Conservation (phyloP, 2,113 vertebrate genomes). For the Melanotaenia duboulayi region DNA sequence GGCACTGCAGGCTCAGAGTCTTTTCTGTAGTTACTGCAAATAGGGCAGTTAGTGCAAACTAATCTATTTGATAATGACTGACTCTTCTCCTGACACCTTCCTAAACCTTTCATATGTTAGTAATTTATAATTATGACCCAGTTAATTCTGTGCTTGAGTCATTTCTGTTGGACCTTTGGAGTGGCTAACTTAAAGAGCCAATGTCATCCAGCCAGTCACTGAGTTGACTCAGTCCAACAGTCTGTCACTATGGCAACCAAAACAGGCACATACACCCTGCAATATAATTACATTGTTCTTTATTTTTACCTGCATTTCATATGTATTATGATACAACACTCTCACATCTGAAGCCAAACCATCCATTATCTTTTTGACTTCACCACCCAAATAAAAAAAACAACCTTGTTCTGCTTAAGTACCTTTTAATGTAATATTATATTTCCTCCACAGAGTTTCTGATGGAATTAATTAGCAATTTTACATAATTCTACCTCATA, state of each 20-base stretch:
- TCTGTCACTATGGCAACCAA: constrained; percentile 78
- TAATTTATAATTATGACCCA: constrained; percentile 44
- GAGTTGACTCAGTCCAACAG: constrained; percentile 67
- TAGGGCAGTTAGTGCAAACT: constrained; percentile 19
- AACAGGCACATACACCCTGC: constrained; percentile 49
- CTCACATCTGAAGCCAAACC: neutral
- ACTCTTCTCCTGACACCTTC: neutral
- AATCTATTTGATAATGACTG: constrained; percentile 22
- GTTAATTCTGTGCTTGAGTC: constrained; percentile 47
- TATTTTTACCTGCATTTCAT: constrained; percentile 3
- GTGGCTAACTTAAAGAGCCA: constrained; percentile 68
- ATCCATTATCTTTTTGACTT: neutral
- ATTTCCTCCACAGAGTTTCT: neutral
- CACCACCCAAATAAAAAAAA: neutral
- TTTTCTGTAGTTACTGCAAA: constrained; percentile 7
- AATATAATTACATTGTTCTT: constrained; percentile 50
- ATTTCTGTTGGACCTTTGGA: constrained; percentile 57
- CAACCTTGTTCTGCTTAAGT: neutral
- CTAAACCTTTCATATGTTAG: constrained; percentile 34
- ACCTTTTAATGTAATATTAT: neutral
- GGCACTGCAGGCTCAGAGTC: neutral
- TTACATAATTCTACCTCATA: neutral
- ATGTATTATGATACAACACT: neutral
- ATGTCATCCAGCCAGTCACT: constrained; percentile 72
- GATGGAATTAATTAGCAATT: neutral